Percentiles rank a stretch among this genome's conserved stretches.
phyloP scores from a whole-genome alignment of 2,113 vertebrate genomes.

The Sceloporus undulatus region DNA sequence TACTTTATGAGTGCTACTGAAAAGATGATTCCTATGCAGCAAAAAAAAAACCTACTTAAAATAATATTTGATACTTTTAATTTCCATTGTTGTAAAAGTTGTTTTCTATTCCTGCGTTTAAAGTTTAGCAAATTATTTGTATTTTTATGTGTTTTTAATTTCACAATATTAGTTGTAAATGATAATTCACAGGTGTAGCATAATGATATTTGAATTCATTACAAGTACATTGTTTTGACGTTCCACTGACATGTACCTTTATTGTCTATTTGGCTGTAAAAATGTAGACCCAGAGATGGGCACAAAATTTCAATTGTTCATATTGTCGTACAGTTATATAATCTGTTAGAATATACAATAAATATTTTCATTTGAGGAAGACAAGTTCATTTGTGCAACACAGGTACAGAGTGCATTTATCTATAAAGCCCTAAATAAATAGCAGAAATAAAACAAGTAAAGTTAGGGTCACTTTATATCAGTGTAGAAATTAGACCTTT shows the following conservation, averaged over 20 bases:
- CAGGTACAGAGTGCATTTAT: constrained; percentile 34
- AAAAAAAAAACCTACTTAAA: constrained; percentile 32
- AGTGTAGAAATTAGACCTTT: not conserved
- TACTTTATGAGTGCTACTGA: constrained; percentile 7
- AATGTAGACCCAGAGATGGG: constrained; percentile 18
- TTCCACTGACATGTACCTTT: constrained; percentile 28
- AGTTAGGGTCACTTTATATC: not conserved
- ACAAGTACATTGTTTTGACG: constrained; percentile 54
- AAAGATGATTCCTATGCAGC: constrained; percentile 45
- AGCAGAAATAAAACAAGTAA: constrained; percentile 31
- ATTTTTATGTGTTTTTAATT: constrained; percentile 49
- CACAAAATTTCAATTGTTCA: constrained; percentile 42
- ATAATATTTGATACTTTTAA: constrained; percentile 29
- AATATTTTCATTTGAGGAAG: constrained; percentile 46
- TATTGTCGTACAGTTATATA: constrained; percentile 40
- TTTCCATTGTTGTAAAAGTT: constrained; percentile 51
- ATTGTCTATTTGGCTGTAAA: constrained; percentile 41
- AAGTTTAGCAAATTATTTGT: constrained; percentile 37
- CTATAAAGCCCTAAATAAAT: constrained; percentile 39
- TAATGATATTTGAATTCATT: constrained; percentile 55
- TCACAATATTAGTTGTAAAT: constrained; percentile 38
- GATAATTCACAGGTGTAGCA: constrained; percentile 27
- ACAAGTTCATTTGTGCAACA: not conserved
- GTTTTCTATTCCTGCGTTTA: constrained; percentile 52
- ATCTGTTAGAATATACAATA: constrained; percentile 52